Percentiles rank a stretch among this genome's conserved stretches.
These are phyloP conservation scores for Bursaphelenchus okinawaensis DNA, from an alignment of 2,888 invertebrate species.

Conservation along the genomic window DNA sequence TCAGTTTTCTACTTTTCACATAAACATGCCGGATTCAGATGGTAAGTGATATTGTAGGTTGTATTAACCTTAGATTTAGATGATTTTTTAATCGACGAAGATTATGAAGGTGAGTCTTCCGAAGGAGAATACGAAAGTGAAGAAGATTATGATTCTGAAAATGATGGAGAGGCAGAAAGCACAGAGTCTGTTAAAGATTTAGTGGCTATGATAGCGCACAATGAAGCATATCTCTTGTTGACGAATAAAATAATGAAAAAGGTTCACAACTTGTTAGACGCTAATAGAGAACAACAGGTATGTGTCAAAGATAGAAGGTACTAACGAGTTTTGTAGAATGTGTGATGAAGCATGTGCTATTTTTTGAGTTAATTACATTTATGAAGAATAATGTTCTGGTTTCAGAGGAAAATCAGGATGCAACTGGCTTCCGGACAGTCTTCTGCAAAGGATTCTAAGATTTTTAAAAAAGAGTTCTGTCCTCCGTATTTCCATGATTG, in stretches of 20 bases:
- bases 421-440: too few species aligned
- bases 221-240: slow-evolving; percentile 40
- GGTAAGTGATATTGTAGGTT: background rate
- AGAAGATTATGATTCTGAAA: too few species aligned
- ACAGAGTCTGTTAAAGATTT: background rate
- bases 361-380: background rate
- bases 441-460: too few species aligned
- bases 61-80: background rate
- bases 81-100: background rate
- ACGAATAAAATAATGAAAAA: slow-evolving; percentile 27
- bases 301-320: too few species aligned
- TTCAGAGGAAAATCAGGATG: slow-evolving; percentile 8
- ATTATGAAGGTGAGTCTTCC: background rate
- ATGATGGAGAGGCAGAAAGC: background rate
- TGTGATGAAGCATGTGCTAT: background rate
- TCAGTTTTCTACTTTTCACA: too few species aligned
- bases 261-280: slow-evolving; percentile 29
- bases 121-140: background rate
- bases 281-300: slow-evolving; percentile 34
- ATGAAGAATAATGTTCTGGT: background rate
- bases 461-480: slow-evolving; percentile 23
- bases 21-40: background rate
- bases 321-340: too few species aligned
- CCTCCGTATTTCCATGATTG: slow-evolving; percentile 52
- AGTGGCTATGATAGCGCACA: slow-evolving; percentile 30